Conservation (phyloP, 2,113 vertebrate species). For the Trachemys scripta region DNA sequence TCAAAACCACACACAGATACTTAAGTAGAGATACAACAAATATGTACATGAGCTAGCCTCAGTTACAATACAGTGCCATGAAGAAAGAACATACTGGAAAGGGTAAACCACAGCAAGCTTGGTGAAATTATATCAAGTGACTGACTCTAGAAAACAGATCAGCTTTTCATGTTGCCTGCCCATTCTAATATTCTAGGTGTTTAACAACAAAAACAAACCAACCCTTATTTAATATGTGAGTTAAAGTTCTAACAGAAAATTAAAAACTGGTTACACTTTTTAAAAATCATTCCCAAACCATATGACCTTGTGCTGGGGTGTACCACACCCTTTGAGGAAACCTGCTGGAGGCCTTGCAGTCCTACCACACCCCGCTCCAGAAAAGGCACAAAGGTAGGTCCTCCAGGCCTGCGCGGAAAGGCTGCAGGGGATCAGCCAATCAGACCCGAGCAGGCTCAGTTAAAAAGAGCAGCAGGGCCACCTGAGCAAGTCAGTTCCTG, state of each 20-base stretch:
- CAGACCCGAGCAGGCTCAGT: background rate
- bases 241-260: background rate
- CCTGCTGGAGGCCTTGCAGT: background rate
- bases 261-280: background rate
- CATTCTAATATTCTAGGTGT: rapidly evolving
- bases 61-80: background rate
- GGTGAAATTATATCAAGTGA: background rate
- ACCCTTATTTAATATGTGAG: background rate
- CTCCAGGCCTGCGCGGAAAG: background rate
- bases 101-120: background rate
- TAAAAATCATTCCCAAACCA: background rate
- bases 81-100: background rate
- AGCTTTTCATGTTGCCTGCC: rapidly evolving
- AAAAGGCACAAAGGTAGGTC: background rate
- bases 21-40: background rate
- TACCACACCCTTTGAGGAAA: background rate
- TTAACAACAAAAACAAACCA: background rate
- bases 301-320: background rate
- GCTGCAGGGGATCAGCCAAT: background rate
- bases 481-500: background rate
- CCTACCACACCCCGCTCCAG: background rate
- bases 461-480: background rate
- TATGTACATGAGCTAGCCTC: background rate
- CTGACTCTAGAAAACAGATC: background rate
- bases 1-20: background rate